Base-by-base conservation (phyloP, 2,113 vertebrate genomes). In the Phoenicopterus ruber region DNA sequence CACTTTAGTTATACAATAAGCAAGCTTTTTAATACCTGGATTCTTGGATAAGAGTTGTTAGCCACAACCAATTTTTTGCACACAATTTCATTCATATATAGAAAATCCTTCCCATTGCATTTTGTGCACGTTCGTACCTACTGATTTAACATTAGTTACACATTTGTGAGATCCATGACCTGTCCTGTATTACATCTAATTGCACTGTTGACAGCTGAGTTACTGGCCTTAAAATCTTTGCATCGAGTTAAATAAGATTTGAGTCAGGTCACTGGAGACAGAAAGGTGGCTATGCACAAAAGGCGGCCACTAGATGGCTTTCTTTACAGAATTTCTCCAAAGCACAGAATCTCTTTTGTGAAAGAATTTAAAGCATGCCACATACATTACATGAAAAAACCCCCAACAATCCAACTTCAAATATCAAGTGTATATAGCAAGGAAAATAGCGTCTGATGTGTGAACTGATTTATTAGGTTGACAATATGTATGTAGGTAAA, bases 71-170 rank as follows among this genome's bases (percentile, higher is more conserved):
- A 55, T 15, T 52, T 87, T 92, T 84, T 80, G 11, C 6, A n/a
- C 20, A 5, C 17, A 47, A n/a, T 65, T 87, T 77, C 32, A 76
- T 62, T 62, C 12, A 54, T 5, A 54, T 1, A 63, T 12, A 22
- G 40, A 79, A 59, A 84, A 63, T 22, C 9, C 19, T 20, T 42
- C 54, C 32, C 2, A 3, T 0, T 87, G 55, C 38, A 67, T 67
- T 85, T 76, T 67, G 47, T 49, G 19, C 76, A 86, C 0, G 0
- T 44, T 83, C 17, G 4, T 28, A 76, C 22, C 38, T 54, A 47
- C 31, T 59, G 36, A 62, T 9, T 49, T 21, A 76, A 34, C 0
- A 0, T 34, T 21, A 58, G 12, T 52, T 88, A 79, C 13, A n/a
- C 34, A 52, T 25, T 6, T 55, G 19, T 69, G 52, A 91, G 29